Evolutionary conservation across 2,888 invertebrate species (phyloP), one percentile per base, ranked within the genome.

Genomic region (Eristalis pertinax): DNA sequence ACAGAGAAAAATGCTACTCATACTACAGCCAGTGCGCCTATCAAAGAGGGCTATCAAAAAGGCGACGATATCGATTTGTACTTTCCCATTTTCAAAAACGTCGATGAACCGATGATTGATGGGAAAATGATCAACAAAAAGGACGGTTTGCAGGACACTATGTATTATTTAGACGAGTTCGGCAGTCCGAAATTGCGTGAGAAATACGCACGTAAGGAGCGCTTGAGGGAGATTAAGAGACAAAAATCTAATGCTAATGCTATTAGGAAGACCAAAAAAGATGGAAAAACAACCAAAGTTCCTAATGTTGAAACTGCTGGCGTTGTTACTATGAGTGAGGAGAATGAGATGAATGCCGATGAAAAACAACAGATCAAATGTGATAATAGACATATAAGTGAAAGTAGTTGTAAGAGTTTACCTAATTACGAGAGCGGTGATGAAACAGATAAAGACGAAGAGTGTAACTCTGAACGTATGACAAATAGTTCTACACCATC

Each of bases 151-250:
- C 92, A 92, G 82, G 92, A 93, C 72, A 92, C 92, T 62, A 92
- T 93, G 91, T 93, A 93, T 88, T 93, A 92, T 90, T 90, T 93
- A 84, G 93, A 93, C 76, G 93, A 93, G 82, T 92, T 92, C 63
- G 93, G 93, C 7, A 93, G 93, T 88, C 93, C 93, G 4, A 92
- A 92, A 77, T 86, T 93, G 84, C 90, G 92, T 8, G 92, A 92
- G 80, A 93, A 92, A 88, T 93, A 91, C 68, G 92, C 91, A 4
- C 90, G 91, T 19, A 92, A 92, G 85, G 91, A 92, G 79, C 91
- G 91, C 64, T 90, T 91, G 62, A 91, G 91, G n/a, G 90, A 90
- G 85, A 68, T 78, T 15, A 90, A 90, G 85, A 92, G 91, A 67
- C 91, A 91, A 86, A 88, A 89, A 75, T 90, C 90, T 60, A 91